phyloP scores from a whole-genome alignment of 2,888 invertebrate genomes.

The Ommatoiulus sabulosus region DNA sequence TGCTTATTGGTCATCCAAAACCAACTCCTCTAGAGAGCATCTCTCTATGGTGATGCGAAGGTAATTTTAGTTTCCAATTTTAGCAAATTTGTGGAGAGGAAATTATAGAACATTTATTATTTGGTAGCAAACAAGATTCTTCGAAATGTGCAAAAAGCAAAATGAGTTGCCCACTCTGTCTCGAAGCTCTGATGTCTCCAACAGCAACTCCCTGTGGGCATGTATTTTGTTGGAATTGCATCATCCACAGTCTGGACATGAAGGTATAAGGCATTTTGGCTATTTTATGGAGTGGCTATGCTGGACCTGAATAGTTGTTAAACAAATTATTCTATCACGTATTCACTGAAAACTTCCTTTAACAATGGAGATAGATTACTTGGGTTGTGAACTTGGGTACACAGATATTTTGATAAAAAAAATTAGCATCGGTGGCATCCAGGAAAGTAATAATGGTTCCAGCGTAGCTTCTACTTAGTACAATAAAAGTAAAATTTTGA shows the following conservation, averaged over 20 bases:
- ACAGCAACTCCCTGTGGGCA: conserved; percentile 56
- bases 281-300: neutral
- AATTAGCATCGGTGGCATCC: too few species aligned
- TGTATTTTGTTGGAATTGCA: conserved; percentile 56
- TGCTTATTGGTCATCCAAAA: conserved; percentile 47
- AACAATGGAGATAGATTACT: too few species aligned
- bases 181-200: conserved; percentile 40
- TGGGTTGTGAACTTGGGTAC: too few species aligned
- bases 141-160: neutral
- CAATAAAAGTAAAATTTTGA: neutral
- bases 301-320: neutral
- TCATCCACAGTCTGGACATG: conserved; percentile 48
- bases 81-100: neutral
- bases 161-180: conserved; percentile 52
- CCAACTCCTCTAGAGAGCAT: neutral
- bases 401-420: too few species aligned
- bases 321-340: too few species aligned
- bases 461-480: too few species aligned
- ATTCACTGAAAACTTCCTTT: too few species aligned
- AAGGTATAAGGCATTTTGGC: conserved; percentile 52
- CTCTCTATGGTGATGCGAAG: neutral
- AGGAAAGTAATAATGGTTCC: too few species aligned
- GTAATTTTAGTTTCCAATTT: neutral
- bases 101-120: conserved; percentile 9
- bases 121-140: conserved; percentile 8